Evolutionary conservation across 2,888 invertebrate genomes (phyloP).

Genomic region (Emmelina monodactyla): DNA sequence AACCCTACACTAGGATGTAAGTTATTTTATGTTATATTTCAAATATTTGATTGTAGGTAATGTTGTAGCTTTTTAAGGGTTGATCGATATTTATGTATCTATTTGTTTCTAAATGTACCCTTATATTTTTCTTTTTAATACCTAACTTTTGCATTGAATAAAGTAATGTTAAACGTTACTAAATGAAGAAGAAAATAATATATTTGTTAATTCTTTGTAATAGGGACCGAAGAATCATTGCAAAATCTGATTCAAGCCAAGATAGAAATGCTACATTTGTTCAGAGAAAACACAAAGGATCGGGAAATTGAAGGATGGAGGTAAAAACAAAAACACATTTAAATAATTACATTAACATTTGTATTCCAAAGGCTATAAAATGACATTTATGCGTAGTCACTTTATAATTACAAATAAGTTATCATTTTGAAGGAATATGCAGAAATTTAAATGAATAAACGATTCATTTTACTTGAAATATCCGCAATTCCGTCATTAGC

Average conservation of each 20-base stretch:
- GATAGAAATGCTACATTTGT: constrained; percentile 35
- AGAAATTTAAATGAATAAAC: too few species aligned
- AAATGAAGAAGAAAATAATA: too few species aligned
- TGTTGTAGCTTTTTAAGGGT: neutral
- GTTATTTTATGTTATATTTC: constrained; percentile 19
- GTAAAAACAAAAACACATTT: too few species aligned
- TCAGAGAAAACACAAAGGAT: constrained; percentile 27
- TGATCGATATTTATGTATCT: neutral
- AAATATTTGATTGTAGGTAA: neutral
- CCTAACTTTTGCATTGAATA: neutral
- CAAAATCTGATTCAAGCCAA: constrained; percentile 39
- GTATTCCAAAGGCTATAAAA: too few species aligned
- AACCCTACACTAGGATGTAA: constrained; percentile 49
- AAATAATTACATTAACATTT: too few species aligned
- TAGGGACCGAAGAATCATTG: constrained; percentile 56
- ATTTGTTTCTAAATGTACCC: too few species aligned
- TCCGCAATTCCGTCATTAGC: too few species aligned
- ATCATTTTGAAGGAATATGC: too few species aligned
- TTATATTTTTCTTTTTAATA: neutral
- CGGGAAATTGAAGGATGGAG: constrained; percentile 29
- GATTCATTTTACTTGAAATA: too few species aligned
- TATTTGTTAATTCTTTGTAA: constrained; percentile 8
- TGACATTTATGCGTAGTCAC: too few species aligned
- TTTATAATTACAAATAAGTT: too few species aligned
- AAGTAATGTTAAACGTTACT: too few species aligned